These are phyloP conservation scores for Polymixis flavicincta DNA, from an alignment of 2,888 invertebrate species.

Conservation along the genomic window DNA sequence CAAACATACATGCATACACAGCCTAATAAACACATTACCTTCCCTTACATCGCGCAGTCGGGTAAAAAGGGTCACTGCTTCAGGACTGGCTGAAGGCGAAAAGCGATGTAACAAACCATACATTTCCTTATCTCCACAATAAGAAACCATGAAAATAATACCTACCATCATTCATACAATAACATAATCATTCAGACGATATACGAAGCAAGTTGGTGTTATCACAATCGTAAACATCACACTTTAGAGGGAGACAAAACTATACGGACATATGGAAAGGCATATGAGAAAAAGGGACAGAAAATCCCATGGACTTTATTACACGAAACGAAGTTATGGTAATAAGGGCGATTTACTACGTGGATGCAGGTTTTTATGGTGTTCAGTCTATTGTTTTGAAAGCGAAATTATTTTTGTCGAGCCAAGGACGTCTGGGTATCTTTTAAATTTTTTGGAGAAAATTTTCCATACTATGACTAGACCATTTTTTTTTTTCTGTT, in stretches of 20 bases:
- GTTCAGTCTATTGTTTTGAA: slow-evolving; percentile 60
- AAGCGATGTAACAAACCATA: slow-evolving; percentile 9
- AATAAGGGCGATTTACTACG: slow-evolving; percentile 69
- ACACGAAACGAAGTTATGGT: slow-evolving; percentile 66
- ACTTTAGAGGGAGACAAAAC: slow-evolving; percentile 51
- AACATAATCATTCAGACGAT: slow-evolving; percentile 59
- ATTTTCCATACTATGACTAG: background rate
- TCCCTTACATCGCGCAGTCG: background rate
- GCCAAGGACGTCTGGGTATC: slow-evolving; percentile 10
- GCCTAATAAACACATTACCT: no score
- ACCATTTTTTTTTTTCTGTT: no score
- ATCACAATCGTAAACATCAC: slow-evolving; percentile 65
- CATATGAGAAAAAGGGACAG: slow-evolving; percentile 50
- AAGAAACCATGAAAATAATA: slow-evolving; percentile 45
- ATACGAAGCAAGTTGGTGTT: slow-evolving; percentile 46
- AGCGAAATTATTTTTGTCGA: slow-evolving; percentile 40
- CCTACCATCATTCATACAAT: slow-evolving; percentile 43
- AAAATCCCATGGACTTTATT: slow-evolving; percentile 61
- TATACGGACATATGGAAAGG: slow-evolving; percentile 10
- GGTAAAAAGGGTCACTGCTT: background rate
- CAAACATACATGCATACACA: no score
- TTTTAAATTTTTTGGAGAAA: slow-evolving; percentile 14
- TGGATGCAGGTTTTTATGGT: slow-evolving; percentile 65
- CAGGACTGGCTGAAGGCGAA: background rate
- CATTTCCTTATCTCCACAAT: slow-evolving; percentile 31